Base-by-base conservation (phyloP, 2,113 vertebrate species). In the Diphyllodes magnificus region DNA sequence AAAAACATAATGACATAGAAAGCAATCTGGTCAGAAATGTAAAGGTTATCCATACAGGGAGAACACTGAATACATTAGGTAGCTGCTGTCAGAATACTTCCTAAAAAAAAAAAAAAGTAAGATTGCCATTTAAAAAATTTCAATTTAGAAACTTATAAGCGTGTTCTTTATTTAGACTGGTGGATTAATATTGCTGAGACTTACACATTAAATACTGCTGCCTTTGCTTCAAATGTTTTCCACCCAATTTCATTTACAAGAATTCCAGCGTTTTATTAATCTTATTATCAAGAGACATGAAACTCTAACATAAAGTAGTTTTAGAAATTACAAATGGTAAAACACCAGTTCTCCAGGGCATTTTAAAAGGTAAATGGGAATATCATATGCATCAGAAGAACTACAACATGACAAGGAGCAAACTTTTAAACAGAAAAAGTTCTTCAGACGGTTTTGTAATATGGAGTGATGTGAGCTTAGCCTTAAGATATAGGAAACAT, bases 191-290 rank as follows among this genome's bases (percentile, higher is more conserved):
- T 78, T 92, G 40, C 56, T 85, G 39, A 79, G 93, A 94, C 44
- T 92, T 92, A 51, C 35, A 59, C 75, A 91, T 91, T 97, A 97
- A 96, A 86, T 94, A 92, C n/a, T 44, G 8, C 63, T 81, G 42
- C 27, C 80, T 91, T 91, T 92, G 70, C 65, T 84, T 93, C 78
- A 88, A 11, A 75, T 82, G 47, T 83, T 97, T 97, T 96, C 82
- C 78, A 90, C 80, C 39, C 39, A 33, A 92, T 95, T 92, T 95
- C 72, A 92, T 91, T 95, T 96, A 95, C 92, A 96, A 95, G 85
- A 69, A 95, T 95, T 94, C 37, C 94, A 59, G 94, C 95, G 84
- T 90, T 97, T 97, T 93, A 97, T 96, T 97, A 97, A 88, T 88
- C 88, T 97, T 92, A 64, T 92, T 94, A 93, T 91, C 95, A 95